These are phyloP conservation scores for Lerema accius DNA, from an alignment of 1,140 invertebrate genomes.

Conservation along the genomic window DNA sequence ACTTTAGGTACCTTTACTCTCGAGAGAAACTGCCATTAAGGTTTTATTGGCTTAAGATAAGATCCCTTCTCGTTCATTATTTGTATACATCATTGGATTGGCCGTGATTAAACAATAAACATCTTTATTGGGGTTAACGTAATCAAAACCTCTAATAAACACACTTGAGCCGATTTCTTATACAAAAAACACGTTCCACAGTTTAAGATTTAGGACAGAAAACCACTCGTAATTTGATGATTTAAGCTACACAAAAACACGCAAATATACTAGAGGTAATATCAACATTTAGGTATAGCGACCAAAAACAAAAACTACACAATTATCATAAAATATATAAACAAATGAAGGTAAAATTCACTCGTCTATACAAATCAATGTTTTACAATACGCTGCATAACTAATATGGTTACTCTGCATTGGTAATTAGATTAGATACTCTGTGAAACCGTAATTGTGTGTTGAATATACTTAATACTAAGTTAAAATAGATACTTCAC, in stretches of 20 bases:
- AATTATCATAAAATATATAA: no score
- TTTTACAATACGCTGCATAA: neutral
- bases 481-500: no score
- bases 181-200: no score
- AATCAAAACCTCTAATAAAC: neutral
- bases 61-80: conserved; percentile 9
- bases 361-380: neutral
- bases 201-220: no score
- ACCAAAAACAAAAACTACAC: no score
- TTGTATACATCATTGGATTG: conserved; percentile 2
- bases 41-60: conserved; percentile 47
- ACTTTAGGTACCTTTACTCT: conserved; percentile 52
- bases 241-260: no score
- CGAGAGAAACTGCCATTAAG: conserved; percentile 44
- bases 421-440: neutral
- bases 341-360: neutral
- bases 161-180: neutral
- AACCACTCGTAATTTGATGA: no score
- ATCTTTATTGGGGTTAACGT: conserved; percentile 9
- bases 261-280: no score
- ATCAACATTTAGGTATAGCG: no score
- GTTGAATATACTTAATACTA: neutral
- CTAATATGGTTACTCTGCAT: neutral
- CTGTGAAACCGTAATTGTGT: neutral
- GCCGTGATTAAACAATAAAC: conserved; percentile 13